Percentiles rank a stretch among this genome's conserved stretches.
phyloP scores from a whole-genome alignment of 1,140 invertebrate species.

The Potamilus streckersoni region DNA sequence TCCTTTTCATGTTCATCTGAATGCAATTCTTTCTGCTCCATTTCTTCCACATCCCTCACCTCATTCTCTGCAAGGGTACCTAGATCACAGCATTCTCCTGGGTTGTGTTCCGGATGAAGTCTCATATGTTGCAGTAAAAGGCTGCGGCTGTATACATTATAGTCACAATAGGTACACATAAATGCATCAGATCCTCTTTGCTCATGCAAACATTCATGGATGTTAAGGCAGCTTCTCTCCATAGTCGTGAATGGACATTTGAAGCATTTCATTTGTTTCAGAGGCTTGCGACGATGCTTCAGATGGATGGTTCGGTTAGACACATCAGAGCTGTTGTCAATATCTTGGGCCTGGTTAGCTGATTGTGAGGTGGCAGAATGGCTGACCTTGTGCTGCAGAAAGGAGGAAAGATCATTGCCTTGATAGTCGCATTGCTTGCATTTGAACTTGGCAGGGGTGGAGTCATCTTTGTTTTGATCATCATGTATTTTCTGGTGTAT shows the following conservation, averaged over 20 bases:
- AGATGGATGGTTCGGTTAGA: slow-evolving; percentile 46
- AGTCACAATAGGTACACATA: slow-evolving; percentile 54
- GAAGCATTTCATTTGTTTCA: slow-evolving; percentile 53
- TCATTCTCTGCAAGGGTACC: slow-evolving; percentile 31
- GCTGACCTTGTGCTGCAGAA: slow-evolving; percentile 57
- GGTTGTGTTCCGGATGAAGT: slow-evolving; percentile 55
- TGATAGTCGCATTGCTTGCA: slow-evolving; percentile 59
- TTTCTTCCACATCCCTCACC: slow-evolving; percentile 29
- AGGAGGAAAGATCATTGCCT: slow-evolving; percentile 52
- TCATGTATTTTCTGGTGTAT: slow-evolving; percentile 48
- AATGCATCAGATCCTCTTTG: slow-evolving; percentile 35
- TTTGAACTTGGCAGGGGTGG: slow-evolving; percentile 42
- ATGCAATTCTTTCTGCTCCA: slow-evolving; percentile 30
- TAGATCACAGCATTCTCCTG: slow-evolving; percentile 45
- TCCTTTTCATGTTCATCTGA: slow-evolving; percentile 29
- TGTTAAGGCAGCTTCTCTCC: slow-evolving; percentile 42
- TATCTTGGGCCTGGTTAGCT: neutral
- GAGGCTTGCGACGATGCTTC: slow-evolving; percentile 55
- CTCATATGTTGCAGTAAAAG: slow-evolving; percentile 51
- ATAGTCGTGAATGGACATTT: slow-evolving; percentile 57
- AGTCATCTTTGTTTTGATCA: slow-evolving; percentile 17
- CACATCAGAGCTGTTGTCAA: slow-evolving; percentile 22
- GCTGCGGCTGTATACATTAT: slow-evolving; percentile 47
- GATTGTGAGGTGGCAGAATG: slow-evolving; percentile 25
- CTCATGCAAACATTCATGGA: slow-evolving; percentile 55